Percentiles rank a stretch among this genome's conserved stretches.
Evolutionary conservation across 2,797 vertebrate species (phyloP).

Genomic region (Mallotus villosus): DNA sequence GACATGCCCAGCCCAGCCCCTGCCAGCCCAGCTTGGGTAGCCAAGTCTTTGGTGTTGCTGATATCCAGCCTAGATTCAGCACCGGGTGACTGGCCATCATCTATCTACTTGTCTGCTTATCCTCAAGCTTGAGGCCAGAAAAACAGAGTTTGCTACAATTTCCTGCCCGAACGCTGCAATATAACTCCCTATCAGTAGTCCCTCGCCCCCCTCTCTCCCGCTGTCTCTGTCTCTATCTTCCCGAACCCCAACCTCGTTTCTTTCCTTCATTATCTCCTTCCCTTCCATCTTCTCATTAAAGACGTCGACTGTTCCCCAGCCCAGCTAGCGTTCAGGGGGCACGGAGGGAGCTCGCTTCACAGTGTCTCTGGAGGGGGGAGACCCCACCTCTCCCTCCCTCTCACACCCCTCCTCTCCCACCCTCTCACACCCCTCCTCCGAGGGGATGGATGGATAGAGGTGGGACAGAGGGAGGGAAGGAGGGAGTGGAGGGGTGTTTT

Average conservation of each 20-base stretch:
- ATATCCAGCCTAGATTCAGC: conserved; percentile 45
- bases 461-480: conserved; percentile 26
- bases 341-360: not conserved
- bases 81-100: conserved; percentile 41
- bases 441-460: conserved; percentile 26
- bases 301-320: not conserved
- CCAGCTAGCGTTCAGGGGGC: not conserved
- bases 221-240: not conserved
- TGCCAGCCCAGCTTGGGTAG: conserved; percentile 33
- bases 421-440: not conserved
- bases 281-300: not conserved
- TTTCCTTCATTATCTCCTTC: not conserved
- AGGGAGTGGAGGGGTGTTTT: conserved; percentile 41
- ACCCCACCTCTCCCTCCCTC: not conserved
- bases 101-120: conserved; percentile 31
- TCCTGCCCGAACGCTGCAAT: not conserved
- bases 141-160: conserved; percentile 23
- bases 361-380: not conserved
- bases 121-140: conserved; percentile 23
- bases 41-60: conserved; percentile 55
- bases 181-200: not conserved
- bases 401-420: not conserved
- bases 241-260: not conserved
- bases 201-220: not conserved
- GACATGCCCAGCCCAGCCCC: conserved; percentile 46